Evolutionary conservation across 2,113 vertebrate species (phyloP), one percentile per base, ranked within the genome.

Genomic region (Empidonax alnorum): DNA sequence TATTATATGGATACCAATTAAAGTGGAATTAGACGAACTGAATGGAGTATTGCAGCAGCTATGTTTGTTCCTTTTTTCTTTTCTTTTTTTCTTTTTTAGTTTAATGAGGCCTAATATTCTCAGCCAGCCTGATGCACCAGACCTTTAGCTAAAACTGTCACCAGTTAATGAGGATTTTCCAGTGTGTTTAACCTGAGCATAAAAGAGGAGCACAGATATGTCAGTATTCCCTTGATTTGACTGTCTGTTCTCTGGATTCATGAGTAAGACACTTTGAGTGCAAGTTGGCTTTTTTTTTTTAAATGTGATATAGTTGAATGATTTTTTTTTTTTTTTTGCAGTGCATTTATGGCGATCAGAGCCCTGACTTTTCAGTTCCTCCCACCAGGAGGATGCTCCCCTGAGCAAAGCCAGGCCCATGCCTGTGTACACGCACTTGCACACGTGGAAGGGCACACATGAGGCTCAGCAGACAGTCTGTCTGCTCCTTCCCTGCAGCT

Each of bases 81-180:
- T 14, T 12, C 9, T 18, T 49, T 53, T 53, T 77, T 47, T 65
- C 52, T 49, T 63, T 89, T 87, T 79, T 7, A 44, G 91, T 94
- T 94, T 97, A 93, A 97, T 95, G 96, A 96, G 66, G 59, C 61
- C 90, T 96, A 80, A 80, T 97, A 35, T 96, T 93, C 62, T 66
- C 50, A 93, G 68, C 67, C 87, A 92, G 39, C 49, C 35, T 80
- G 53, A 73, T 56, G 37, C 41, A 39, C 30, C 84, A 72, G 62
- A 90, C 56, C 50, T 89, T 58, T 62, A 72, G 63, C 80, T 86
- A 71, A 92, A 84, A 65, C 62, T 53, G 50, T 81, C 94, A 65
- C 65, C 58, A 76, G 35, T 87, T 94, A 97, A 96, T 95, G 75
- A 82, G 71, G 69, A 66, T 96, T 92, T 96, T 92, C 74, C 91